Evolutionary conservation across 2,888 invertebrate species (phyloP), one percentile per base, ranked within the genome.

Genomic region (Cephonodes hylas): DNA sequence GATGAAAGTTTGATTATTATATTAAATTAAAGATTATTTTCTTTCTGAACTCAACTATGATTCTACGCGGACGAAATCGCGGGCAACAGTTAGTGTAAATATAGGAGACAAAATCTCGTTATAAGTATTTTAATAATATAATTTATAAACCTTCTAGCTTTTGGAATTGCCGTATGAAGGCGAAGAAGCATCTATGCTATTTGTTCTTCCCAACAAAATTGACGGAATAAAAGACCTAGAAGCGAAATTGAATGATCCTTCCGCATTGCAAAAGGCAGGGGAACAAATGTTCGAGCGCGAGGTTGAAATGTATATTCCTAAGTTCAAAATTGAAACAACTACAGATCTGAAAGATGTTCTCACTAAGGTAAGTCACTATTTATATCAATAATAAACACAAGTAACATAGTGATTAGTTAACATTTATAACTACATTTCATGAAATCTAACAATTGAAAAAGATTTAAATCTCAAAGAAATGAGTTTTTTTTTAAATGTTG

Each of bases 241-340:
- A 76, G 78, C 89, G 0, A 95, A 95, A 77, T 76, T 97, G 3
- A 87, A 89, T 3, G 81, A 88, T 13, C 74, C 83, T 1, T 66
- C 91, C 0, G 74, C 76, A 0, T 85, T 93, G 4, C 75, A 83
- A 0, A 86, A 89, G 0, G 86, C 95, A n/a, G 69, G 69, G 0
- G 44, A 81, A 0, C 73, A 80, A 2, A 86, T 94, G 93, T 65
- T 64, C 0, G 8, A 64, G 0, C 74, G 79, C 1, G 93, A 95
- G 74, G 95, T 97, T 1, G 80, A 93, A 0, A 91, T 97, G 0
- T 90, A 87, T 34, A 79, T 97, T 58, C 97, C 97, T 0, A 96
- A 94, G 78, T 97, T 97, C 81, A 96, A 95, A 81, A 94, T 97
- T 59, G 96, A 97, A 84, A 94, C 94, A 15, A 93, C 93, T n/a